These are phyloP conservation scores for Phragmatobia fuliginosa DNA, from an alignment of 2,888 invertebrate genomes.

Conservation along the genomic window DNA sequence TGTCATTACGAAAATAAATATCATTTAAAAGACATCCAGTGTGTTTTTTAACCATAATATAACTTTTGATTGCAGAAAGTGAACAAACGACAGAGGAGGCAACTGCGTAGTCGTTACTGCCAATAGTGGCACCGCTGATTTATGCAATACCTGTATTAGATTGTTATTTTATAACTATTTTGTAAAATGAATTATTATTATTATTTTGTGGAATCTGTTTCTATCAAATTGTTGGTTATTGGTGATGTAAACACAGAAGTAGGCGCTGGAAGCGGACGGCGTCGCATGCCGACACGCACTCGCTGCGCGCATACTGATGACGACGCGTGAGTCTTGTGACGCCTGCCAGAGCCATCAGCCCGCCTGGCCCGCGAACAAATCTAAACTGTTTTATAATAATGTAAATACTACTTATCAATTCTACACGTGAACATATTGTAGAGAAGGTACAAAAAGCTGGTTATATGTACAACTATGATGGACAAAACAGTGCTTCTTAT, in stretches of 20 bases:
- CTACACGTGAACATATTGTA: slow-evolving; percentile 32
- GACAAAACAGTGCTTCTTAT: neutral
- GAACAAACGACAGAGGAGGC: slow-evolving; percentile 51
- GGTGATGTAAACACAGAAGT: slow-evolving; percentile 57
- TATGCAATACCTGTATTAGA: slow-evolving; percentile 47
- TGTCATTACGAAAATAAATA: slow-evolving; percentile 47
- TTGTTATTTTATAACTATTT: neutral
- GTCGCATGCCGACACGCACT: slow-evolving; percentile 80
- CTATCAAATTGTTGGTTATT: slow-evolving; percentile 49
- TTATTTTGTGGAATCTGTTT: slow-evolving; percentile 23
- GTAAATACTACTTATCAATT: slow-evolving; percentile 45
- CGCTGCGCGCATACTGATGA: slow-evolving; percentile 77
- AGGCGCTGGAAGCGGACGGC: slow-evolving; percentile 72
- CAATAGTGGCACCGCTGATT: slow-evolving; percentile 43
- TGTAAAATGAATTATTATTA: neutral
- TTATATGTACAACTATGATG: neutral
- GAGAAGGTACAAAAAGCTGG: neutral
- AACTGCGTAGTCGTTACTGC: slow-evolving; percentile 55
- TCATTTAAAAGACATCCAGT: slow-evolving; percentile 41
- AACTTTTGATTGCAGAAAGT: slow-evolving; percentile 34
- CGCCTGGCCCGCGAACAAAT: slow-evolving; percentile 39
- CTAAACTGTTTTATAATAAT: slow-evolving; percentile 43
- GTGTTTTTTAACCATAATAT: slow-evolving; percentile 30
- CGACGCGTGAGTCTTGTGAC: slow-evolving; percentile 56
- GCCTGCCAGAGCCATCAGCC: slow-evolving; percentile 39